Conservation (phyloP, 1,140 invertebrate genomes). For the Lanistes nyassanus region DNA sequence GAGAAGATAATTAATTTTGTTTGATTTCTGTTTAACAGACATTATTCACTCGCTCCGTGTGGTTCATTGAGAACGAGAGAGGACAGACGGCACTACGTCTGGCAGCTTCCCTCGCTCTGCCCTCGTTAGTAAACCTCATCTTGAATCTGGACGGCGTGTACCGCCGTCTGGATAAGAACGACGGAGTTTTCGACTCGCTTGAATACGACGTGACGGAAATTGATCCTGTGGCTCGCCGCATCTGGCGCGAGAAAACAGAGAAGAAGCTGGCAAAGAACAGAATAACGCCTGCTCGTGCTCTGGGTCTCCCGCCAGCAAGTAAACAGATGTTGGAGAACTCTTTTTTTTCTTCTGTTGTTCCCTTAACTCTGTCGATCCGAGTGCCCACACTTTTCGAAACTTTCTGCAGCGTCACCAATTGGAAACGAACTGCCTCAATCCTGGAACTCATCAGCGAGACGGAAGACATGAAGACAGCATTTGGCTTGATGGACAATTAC, state of each 20-base stretch:
- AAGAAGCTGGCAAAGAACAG: neutral
- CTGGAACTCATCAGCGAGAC: conserved; percentile 43
- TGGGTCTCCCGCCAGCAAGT: neutral
- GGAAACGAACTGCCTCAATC: conserved; percentile 6
- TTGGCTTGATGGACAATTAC: conserved; percentile 35
- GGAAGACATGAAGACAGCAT: conserved; percentile 25
- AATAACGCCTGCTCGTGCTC: neutral
- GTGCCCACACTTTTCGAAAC: neutral
- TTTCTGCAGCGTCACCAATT: too few relatives aligned
- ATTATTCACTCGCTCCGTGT: conserved; percentile 28
- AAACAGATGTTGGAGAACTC: neutral
- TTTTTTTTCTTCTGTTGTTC: neutral
- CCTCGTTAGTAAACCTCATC: neutral
- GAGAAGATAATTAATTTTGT: too few relatives aligned
- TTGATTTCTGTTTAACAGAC: too few relatives aligned
- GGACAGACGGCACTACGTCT: conserved; percentile 41
- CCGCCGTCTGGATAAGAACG: conserved; percentile 41
- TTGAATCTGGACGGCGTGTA: conserved; percentile 29
- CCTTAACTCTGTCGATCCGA: neutral
- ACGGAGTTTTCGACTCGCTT: conserved; percentile 46
- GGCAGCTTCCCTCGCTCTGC: conserved; percentile 39
- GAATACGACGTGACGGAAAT: conserved; percentile 49
- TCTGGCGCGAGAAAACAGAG: conserved; percentile 22
- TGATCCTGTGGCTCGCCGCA: conserved; percentile 32
- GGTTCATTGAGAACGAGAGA: conserved; percentile 46